Evolutionary conservation across 2,888 invertebrate species (phyloP).

Genomic region (Therioaphis trifolii): DNA sequence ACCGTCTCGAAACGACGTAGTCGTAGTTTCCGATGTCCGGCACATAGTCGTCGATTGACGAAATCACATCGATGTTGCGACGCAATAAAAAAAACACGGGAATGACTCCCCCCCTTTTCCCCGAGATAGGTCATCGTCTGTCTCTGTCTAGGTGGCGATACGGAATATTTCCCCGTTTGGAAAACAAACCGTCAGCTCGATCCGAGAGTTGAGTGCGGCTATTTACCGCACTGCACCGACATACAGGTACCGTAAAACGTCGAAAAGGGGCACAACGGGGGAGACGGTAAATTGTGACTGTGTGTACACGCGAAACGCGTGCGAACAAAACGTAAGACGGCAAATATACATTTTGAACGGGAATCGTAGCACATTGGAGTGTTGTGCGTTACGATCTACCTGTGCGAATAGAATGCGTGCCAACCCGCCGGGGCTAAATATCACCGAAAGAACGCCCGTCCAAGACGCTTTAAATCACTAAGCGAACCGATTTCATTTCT

Average conservation of each 20-base stretch:
- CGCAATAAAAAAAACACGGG: too few relatives aligned
- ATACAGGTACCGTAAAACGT: not conserved
- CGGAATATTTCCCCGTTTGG: not conserved
- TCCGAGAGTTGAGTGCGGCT: not conserved
- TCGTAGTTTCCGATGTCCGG: too few relatives aligned
- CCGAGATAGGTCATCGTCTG: too few relatives aligned
- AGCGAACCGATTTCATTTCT: not conserved
- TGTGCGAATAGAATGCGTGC: not conserved
- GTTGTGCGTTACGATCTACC: not conserved
- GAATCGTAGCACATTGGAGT: not conserved
- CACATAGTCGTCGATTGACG: too few relatives aligned
- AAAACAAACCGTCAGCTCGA: not conserved
- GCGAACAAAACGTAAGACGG: not conserved
- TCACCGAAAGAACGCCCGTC: not conserved
- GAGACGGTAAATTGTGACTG: not conserved
- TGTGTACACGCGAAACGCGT: too few relatives aligned
- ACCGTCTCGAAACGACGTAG: too few relatives aligned
- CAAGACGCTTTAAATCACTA: not conserved
- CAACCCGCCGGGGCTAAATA: not conserved
- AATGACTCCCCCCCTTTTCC: too few relatives aligned
- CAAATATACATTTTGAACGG: constrained; percentile 9
- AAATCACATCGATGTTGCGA: too few relatives aligned
- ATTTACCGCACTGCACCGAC: not conserved
- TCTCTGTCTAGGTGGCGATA: too few relatives aligned
- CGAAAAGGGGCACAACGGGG: not conserved